These are phyloP conservation scores for Daubentonia madagascariensis DNA, from an alignment of 2,113 vertebrate genomes.

Conservation along the genomic window DNA sequence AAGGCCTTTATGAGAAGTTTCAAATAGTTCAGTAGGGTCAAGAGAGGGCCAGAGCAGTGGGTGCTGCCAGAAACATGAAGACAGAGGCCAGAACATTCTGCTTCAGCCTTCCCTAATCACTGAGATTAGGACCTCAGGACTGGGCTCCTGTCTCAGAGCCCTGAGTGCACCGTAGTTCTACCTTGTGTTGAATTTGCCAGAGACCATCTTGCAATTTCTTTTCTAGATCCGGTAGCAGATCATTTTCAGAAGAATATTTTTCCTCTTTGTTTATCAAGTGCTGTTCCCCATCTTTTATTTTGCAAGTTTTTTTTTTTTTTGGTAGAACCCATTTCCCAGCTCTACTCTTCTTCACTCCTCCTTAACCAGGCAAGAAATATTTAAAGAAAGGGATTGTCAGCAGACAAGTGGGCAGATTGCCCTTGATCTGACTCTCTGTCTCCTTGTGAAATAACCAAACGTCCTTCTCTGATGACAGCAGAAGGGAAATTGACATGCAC, in stretches of 20 bases:
- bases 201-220: not conserved
- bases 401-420: not conserved
- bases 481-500: not conserved
- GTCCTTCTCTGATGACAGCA: not conserved
- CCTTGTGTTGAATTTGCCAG: not conserved
- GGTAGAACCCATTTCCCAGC: not conserved
- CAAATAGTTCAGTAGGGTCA: not conserved
- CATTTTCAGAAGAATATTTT: not conserved
- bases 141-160: not conserved
- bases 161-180: not conserved
- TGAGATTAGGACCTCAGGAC: not conserved
- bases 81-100: not conserved
- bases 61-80: not conserved
- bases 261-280: not conserved
- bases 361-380: not conserved
- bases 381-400: not conserved
- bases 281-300: not conserved
- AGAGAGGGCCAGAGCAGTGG: not conserved
- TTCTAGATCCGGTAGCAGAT: not conserved
- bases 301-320: not conserved
- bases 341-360: not conserved
- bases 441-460: not conserved
- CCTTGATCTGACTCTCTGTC: not conserved
- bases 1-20: not conserved
- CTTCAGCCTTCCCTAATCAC: accelerated